Percentiles rank a stretch among this genome's conserved stretches.
phyloP scores from a whole-genome alignment of 2,113 vertebrate species.

The Carollia perspicillata region DNA sequence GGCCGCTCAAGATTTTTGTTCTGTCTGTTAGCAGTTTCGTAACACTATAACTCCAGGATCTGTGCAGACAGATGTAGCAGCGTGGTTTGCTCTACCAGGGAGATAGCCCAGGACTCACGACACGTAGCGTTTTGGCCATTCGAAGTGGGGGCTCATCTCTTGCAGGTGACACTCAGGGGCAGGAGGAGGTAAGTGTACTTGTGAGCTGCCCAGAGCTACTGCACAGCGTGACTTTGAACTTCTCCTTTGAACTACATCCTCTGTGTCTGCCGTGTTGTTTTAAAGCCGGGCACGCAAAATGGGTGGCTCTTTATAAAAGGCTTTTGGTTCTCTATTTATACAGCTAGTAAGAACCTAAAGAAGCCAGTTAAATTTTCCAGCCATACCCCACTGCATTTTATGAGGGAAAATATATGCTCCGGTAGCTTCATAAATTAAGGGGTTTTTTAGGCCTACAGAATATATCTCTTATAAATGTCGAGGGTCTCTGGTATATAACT shows the following conservation, averaged over 20 bases:
- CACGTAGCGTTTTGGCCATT: accelerated
- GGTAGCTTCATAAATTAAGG: neutral
- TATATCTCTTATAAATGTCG: neutral
- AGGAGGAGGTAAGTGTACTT: neutral
- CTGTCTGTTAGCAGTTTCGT: neutral
- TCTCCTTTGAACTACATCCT: neutral
- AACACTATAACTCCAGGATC: neutral
- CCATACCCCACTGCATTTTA: conserved; percentile 15
- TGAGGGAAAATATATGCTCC: conserved; percentile 13
- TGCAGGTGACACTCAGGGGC: accelerated
- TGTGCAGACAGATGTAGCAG: neutral
- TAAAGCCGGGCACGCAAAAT: neutral
- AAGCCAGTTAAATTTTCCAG: conserved; percentile 43
- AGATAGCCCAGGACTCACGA: neutral
- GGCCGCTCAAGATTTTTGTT: neutral
- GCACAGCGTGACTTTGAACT: neutral
- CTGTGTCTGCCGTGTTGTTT: neutral
- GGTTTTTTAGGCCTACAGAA: neutral
- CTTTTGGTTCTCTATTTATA: neutral
- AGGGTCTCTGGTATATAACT: neutral
- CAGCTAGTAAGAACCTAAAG: neutral
- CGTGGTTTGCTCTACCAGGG: neutral
- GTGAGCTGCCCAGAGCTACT: neutral
- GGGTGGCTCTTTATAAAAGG: neutral
- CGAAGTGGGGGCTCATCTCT: accelerated